These are phyloP conservation scores for Lepidurus packardi DNA, from an alignment of 1,140 invertebrate genomes.

Conservation along the genomic window DNA sequence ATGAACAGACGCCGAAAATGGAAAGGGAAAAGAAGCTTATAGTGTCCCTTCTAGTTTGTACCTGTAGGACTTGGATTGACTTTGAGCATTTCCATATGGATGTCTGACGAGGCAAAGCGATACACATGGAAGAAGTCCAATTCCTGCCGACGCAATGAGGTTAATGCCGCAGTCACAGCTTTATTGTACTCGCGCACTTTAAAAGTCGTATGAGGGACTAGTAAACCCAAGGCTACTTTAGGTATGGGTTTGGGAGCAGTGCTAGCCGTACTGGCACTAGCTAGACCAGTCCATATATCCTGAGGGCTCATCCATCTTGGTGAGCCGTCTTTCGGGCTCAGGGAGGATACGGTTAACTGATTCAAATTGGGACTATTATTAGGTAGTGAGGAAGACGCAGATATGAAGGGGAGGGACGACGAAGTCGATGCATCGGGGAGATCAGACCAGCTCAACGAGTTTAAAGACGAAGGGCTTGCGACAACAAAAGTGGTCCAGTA, in stretches of 20 bases:
- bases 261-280: background rate
- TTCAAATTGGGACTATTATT: background rate
- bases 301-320: background rate
- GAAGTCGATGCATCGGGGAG: background rate
- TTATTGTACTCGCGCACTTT: slow-evolving; percentile 61
- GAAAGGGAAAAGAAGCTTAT: no score
- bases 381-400: background rate
- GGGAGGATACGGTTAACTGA: background rate
- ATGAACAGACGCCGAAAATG: no score
- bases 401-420: no score
- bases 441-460: background rate
- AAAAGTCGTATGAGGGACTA: slow-evolving; percentile 68
- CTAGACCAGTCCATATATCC: background rate
- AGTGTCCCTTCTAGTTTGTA: slow-evolving; percentile 42
- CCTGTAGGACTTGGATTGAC: slow-evolving; percentile 70
- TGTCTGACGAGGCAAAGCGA: slow-evolving; percentile 55
- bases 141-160: slow-evolving; percentile 39
- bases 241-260: background rate
- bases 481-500: background rate
- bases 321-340: background rate
- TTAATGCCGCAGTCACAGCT: slow-evolving; percentile 58
- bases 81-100: slow-evolving; percentile 60
- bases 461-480: background rate
- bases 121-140: slow-evolving; percentile 59
- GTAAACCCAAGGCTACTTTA: slow-evolving; percentile 53